These are phyloP conservation scores for Pseudeuparius sepicola DNA, from an alignment of 2,888 invertebrate species.

Conservation along the genomic window DNA sequence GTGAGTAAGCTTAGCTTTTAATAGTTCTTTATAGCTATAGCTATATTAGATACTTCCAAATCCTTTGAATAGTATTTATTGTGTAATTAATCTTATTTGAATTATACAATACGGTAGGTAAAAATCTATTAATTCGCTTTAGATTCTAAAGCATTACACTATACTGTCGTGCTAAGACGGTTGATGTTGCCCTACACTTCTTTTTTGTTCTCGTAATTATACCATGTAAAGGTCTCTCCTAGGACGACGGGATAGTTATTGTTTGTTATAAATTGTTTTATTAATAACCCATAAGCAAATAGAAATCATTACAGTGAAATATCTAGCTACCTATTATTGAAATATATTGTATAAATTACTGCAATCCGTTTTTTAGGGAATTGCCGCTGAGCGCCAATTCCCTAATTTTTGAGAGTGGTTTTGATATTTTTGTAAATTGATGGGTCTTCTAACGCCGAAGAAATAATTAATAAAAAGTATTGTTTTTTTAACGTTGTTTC, in stretches of 20 bases:
- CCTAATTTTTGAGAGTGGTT: slow-evolving; percentile 60
- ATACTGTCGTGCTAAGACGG: slow-evolving; percentile 22
- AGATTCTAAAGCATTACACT: slow-evolving; percentile 21
- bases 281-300: slow-evolving; percentile 22
- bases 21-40: slow-evolving; percentile 21
- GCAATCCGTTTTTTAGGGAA: slow-evolving; percentile 39
- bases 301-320: slow-evolving; percentile 21
- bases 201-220: slow-evolving; percentile 11
- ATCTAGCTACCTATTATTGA: slow-evolving; percentile 21
- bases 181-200: no score
- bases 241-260: slow-evolving; percentile 21
- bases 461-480: slow-evolving; percentile 45
- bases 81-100: slow-evolving; percentile 18
- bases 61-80: slow-evolving; percentile 21
- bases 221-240: no score
- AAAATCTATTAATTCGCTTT: slow-evolving; percentile 17
- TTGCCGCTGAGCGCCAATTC: slow-evolving; percentile 62
- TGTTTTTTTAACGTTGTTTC: slow-evolving; percentile 19
- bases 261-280: no score
- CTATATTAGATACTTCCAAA: slow-evolving; percentile 18
- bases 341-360: slow-evolving; percentile 24
- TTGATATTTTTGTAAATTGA: slow-evolving; percentile 72
- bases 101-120: slow-evolving; percentile 21
- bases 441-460: slow-evolving; percentile 82
- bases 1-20: slow-evolving; percentile 23